Percentiles rank a stretch among this genome's conserved stretches.
Conservation (phyloP, 2,113 vertebrate genomes). For the Elephantulus edwardii region DNA sequence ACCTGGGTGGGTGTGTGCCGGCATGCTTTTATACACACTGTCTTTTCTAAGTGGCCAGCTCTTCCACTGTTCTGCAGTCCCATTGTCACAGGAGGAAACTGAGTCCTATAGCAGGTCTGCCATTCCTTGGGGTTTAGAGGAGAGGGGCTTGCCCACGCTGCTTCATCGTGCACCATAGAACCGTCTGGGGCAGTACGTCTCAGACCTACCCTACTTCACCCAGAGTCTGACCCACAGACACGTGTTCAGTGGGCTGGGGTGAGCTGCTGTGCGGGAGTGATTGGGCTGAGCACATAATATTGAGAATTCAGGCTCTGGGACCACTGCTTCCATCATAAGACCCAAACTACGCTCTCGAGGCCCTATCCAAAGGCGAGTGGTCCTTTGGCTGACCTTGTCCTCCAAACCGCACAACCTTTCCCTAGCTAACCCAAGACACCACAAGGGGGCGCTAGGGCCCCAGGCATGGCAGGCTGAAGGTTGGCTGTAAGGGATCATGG, state of each 20-base stretch:
- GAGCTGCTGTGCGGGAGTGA: background rate
- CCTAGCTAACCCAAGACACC: too few species aligned
- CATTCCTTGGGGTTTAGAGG: background rate
- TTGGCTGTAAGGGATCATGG: background rate
- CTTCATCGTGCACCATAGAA: background rate
- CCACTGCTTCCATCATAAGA: background rate
- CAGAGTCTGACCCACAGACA: background rate
- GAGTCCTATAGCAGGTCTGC: background rate
- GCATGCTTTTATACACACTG: background rate
- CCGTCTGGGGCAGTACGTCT: too few species aligned
- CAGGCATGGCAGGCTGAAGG: background rate
- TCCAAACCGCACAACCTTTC: too few species aligned
- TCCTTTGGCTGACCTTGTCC: background rate
- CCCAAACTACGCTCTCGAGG: background rate
- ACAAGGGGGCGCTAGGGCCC: slow-evolving; percentile 16
- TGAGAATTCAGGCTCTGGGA: background rate
- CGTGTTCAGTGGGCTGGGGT: background rate
- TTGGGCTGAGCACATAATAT: background rate
- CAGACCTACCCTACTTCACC: background rate
- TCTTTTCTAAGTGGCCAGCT: background rate
- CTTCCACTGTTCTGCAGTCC: background rate
- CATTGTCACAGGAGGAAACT: background rate
- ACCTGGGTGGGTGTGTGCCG: background rate
- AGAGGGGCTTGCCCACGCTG: background rate
- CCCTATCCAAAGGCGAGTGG: too few species aligned